A percentile compares a stretch with the other conserved stretches of the same genome.
Evolutionary conservation across 2,797 vertebrate genomes (phyloP).

Genomic region (Microtus obscurus): DNA sequence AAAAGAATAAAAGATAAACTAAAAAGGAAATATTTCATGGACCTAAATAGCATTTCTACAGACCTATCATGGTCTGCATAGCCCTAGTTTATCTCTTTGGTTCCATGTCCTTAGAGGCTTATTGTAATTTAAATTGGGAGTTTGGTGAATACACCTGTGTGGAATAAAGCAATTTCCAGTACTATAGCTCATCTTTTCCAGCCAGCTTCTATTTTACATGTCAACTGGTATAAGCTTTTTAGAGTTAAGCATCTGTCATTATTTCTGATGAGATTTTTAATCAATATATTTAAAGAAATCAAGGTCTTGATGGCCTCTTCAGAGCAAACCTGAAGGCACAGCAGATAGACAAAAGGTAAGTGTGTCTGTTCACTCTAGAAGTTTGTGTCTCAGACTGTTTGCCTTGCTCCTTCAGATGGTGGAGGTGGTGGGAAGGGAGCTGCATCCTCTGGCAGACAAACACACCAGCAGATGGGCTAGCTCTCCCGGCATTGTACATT

Average conservation of each 20-base stretch:
- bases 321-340: constrained; percentile 75
- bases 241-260: constrained; percentile 30
- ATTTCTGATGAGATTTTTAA: constrained; percentile 65
- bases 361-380: constrained; percentile 20
- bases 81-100: neutral
- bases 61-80: neutral
- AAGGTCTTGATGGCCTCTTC: constrained; percentile 79
- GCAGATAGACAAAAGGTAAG: constrained; percentile 84
- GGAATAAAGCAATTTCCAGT: constrained; percentile 15
- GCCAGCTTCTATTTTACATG: constrained; percentile 39
- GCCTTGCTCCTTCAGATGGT: constrained; percentile 22
- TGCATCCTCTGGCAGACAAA: constrained; percentile 55
- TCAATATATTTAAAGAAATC: constrained; percentile 81
- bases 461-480: constrained; percentile 62
- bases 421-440: neutral
- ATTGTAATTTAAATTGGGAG: constrained; percentile 37
- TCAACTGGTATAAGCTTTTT: constrained; percentile 37
- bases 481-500: constrained; percentile 32
- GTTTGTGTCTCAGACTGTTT: neutral
- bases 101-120: neutral
- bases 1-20: neutral
- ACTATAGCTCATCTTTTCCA: neutral
- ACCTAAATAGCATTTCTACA: neutral
- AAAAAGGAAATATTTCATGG: neutral
- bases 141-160: neutral